These are phyloP conservation scores for Carabus problematicus DNA, from an alignment of 2,888 invertebrate genomes.

Conservation along the genomic window DNA sequence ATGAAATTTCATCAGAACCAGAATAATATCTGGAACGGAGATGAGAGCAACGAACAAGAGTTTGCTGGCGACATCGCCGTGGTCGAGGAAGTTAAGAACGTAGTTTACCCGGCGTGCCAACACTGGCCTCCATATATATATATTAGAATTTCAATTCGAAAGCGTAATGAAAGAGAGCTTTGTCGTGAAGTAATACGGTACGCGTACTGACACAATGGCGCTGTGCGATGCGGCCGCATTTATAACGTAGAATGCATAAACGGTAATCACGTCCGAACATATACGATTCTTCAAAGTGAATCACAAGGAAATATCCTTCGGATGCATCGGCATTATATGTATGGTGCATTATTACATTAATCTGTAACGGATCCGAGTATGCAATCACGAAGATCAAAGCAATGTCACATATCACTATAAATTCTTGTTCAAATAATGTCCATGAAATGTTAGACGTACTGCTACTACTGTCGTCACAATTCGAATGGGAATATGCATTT, in stretches of 20 bases:
- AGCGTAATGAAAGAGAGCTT: conserved; percentile 37
- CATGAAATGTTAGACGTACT: too few species aligned
- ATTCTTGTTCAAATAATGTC: too few species aligned
- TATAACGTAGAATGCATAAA: conserved; percentile 25
- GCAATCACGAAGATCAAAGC: too few species aligned
- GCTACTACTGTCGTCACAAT: too few species aligned
- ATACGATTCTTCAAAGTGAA: too few species aligned
- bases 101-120: conserved; percentile 25
- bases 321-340: too few species aligned
- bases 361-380: neutral
- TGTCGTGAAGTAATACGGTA: conserved; percentile 34
- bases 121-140: conserved; percentile 32
- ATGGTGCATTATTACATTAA: conserved; percentile 1
- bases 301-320: neutral
- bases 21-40: neutral
- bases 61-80: too few species aligned
- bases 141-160: conserved; percentile 35
- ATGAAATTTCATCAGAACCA: neutral
- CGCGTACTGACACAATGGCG: conserved; percentile 20
- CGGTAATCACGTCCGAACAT: too few species aligned
- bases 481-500: too few species aligned
- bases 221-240: conserved; percentile 24
- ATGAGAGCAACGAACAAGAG: too few species aligned
- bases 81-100: conserved; percentile 19
- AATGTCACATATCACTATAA: too few species aligned